phyloP scores from a whole-genome alignment of 2,888 invertebrate species.

The Deilephila porcellus region DNA sequence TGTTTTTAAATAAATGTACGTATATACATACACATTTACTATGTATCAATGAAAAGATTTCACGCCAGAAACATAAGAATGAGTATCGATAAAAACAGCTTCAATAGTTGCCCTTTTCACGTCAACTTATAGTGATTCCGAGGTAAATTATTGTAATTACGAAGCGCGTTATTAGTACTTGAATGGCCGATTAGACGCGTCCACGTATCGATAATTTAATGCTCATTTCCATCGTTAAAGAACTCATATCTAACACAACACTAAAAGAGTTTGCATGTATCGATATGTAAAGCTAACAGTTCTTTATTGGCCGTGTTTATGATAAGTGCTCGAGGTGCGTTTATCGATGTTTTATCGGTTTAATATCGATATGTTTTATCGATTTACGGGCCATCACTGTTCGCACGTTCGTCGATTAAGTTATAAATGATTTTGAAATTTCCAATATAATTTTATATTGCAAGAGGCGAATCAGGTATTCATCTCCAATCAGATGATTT shows the following conservation, averaged over 20 bases:
- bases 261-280: constrained; percentile 28
- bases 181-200: constrained; percentile 49
- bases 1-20: too few relatives aligned
- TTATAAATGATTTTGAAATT: constrained; percentile 30
- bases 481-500: not conserved
- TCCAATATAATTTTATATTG: constrained; percentile 16
- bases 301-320: constrained; percentile 21
- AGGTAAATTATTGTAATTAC: constrained; percentile 24
- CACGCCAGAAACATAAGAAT: not conserved
- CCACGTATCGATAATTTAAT: constrained; percentile 44
- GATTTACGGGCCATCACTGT: constrained; percentile 19
- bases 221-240: constrained; percentile 27
- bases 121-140: not conserved
- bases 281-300: constrained; percentile 7
- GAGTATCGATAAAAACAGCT: not conserved
- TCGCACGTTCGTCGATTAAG: constrained; percentile 27
- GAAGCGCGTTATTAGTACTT: constrained; percentile 40
- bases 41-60: not conserved
- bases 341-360: constrained; percentile 29
- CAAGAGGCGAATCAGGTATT: constrained; percentile 3
- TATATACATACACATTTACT: not conserved
- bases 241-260: constrained; percentile 29
- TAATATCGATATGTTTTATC: constrained; percentile 28
- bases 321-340: constrained; percentile 10
- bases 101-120: not conserved